Base-by-base conservation (phyloP, 2,113 vertebrate species). In the Vanacampus margaritifer region DNA sequence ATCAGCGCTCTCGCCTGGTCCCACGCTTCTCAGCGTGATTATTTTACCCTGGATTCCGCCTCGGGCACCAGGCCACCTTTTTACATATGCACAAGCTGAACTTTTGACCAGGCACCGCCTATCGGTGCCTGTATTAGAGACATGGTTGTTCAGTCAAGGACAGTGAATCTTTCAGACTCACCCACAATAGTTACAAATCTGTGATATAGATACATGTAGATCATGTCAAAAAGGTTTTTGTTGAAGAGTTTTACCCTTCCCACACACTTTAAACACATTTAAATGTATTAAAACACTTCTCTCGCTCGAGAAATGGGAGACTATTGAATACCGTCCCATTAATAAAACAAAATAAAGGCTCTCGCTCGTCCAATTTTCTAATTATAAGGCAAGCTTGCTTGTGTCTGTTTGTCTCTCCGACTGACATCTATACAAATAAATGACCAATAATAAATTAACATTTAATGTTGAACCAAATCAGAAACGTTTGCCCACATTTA, bases 31-130 rank as follows among this genome's bases (percentile, higher is more conserved):
- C 93, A 95, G 93, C 91, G 94, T 95, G 95, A 98, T 98, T 97
- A 97, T 97, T 96, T 94, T 95, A 94, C 95, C 94, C 93, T 90
- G 93, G 93, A 95, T 95, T 93, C 90, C 90, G 95, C 96, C 95
- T 94, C 91, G 90, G 95, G 96, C 96, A 94, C 93, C 94, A 93
- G 92, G 94, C 95, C 97, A 94, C 95, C 96, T 98, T 98, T 99
- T 98, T 96, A 98, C 95, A 97, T 97, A 99, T 99, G 96, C 97
- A 98, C 94, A 93, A 92, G 92, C 94, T 98, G 95, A 98, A 98
- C 97, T 98, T 98, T 97, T 98, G 96, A 98, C 96, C 96, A 97
- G 90, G 93, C 93, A 92, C 90, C 95, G 89, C 91, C 93, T 94
- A 93, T 93, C 94, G 63, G 50, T 37, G 54, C 65, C 76, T 68